Evolutionary conservation across 2,888 invertebrate genomes (phyloP), one percentile per base, ranked within the genome.

Genomic region (Electrophaes corylata): DNA sequence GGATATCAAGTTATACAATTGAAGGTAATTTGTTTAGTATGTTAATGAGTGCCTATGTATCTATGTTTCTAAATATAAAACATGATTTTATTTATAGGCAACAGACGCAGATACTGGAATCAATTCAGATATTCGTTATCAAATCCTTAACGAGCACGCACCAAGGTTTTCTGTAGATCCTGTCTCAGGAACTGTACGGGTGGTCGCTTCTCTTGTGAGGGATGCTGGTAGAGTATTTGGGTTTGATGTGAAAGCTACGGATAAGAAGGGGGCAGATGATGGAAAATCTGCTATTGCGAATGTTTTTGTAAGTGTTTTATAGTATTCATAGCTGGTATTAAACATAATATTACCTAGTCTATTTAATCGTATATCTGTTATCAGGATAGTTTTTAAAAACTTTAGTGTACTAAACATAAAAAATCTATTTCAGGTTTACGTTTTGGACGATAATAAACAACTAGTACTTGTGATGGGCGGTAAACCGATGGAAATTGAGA

Each of bases 201-300:
- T 95, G 0, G 93, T 96, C 12, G 93, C 95, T 0, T 93, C 94
- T 37, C 94, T 97, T 56, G 89, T 93, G 0, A 87, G 93, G 49
- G 95, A 95, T 66, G 95, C 95, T 14, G 96, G 96, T 0, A 93
- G 94, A 64, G 95, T 97, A 39, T 96, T 95, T 74, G 96, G 96
- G 0, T 97, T 97, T 73, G 97, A 97, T 83, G 96, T 97, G 8
- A 96, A 96, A 84, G 97, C 97, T 8, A 96, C 96, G 0, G 97
- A 97, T 78, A 93, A 95, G 56, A 91, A 93, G 19, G 97, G 97
- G 0, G 95, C 95, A 40, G 96, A 96, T 72, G 95, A 96, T 73
- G 97, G 97, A 1, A 94, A 94, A 60, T 96, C 96, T 6, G 95
- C 96, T 45, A 96, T 97, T 65, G 95, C 96, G 48, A 97, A 96